These are phyloP conservation scores for Calyptommatus sinebrachiatus DNA, from an alignment of 2,113 vertebrate genomes.

Conservation along the genomic window DNA sequence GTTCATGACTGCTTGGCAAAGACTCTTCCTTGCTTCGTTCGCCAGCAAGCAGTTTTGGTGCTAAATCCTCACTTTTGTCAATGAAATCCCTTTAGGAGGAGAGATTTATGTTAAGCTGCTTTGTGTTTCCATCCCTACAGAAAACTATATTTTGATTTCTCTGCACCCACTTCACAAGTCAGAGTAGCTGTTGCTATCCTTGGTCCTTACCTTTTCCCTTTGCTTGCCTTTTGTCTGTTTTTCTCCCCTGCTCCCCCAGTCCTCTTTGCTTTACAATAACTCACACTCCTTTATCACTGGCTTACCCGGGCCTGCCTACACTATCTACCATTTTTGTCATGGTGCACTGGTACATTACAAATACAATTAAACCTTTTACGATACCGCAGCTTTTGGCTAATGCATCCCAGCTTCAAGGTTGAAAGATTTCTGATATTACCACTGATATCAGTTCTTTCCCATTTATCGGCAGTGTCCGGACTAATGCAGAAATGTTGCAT, in stretches of 20 bases:
- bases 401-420: constrained; percentile 77
- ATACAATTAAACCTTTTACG: constrained; percentile 82
- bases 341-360: constrained; percentile 83
- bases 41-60: constrained; percentile 42
- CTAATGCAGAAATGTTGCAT: constrained; percentile 77
- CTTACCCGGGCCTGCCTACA: constrained; percentile 64
- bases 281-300: constrained; percentile 80
- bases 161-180: constrained; percentile 48
- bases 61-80: constrained; percentile 64
- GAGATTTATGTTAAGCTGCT: constrained; percentile 59
- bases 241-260: constrained; percentile 39
- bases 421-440: constrained; percentile 84
- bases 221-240: constrained; percentile 76
- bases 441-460: constrained; percentile 76
- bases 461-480: constrained; percentile 78
- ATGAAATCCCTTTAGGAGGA: constrained; percentile 56
- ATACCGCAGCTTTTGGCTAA: constrained; percentile 76
- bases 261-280: constrained; percentile 67
- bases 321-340: constrained; percentile 82
- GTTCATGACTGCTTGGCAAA: constrained; percentile 46
- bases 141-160: constrained; percentile 52
- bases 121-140: constrained; percentile 15
- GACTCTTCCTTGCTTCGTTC: constrained; percentile 49
- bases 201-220: constrained; percentile 49
- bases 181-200: constrained; percentile 57